Base-by-base conservation (phyloP, 2,888 invertebrate species). In the Alloscopus bannaensis region DNA sequence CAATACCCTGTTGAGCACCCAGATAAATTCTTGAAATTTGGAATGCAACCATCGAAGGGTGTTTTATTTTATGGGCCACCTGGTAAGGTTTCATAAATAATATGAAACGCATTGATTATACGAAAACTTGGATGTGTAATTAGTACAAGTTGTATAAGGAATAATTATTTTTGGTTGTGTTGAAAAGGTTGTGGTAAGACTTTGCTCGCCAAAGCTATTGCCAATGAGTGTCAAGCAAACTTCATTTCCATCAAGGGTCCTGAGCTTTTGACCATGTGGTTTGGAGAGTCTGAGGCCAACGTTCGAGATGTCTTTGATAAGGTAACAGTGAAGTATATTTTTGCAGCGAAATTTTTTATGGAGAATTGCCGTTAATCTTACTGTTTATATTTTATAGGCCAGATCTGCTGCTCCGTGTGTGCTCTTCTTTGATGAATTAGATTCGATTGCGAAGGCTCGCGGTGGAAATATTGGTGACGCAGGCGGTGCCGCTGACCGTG, bases 1-100 rank as follows among this genome's bases (percentile, higher is more conserved):
- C 98, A 98, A 90, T 99, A 99, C 89, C 99, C 99, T 8, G 99
- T 99, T 72, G 99, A 99, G 89, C 99, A 99, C 91, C 99, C 99
- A 1, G 99, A 99, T 89, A 99, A 99, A 90, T 99, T 99, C 92
- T 93, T 99, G 87, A 99, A 99, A 91, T 99, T 99, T 88, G 99
- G 99, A 87, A 99, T 99, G 99, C 99, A 99, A 89, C 99, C 99
- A 16, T 98, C 98, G 3, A 93, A 99, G 86, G 99, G 99, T 69
- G 98, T 99, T 28, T 91, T 99, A 70, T 99, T 99, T 91, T 99
- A 99, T 88, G 99, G 99, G 0, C 99, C 99, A 73, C 99, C 99
- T 18, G 99, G 98, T 86, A 96, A 96, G 66, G 28, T 16, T 57
- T 59, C 20, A 11, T n/a, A n/a, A n/a, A n/a, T n/a, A n/a, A n/a